phyloP scores from a whole-genome alignment of 2,888 invertebrate genomes.

The Muscina levida region DNA sequence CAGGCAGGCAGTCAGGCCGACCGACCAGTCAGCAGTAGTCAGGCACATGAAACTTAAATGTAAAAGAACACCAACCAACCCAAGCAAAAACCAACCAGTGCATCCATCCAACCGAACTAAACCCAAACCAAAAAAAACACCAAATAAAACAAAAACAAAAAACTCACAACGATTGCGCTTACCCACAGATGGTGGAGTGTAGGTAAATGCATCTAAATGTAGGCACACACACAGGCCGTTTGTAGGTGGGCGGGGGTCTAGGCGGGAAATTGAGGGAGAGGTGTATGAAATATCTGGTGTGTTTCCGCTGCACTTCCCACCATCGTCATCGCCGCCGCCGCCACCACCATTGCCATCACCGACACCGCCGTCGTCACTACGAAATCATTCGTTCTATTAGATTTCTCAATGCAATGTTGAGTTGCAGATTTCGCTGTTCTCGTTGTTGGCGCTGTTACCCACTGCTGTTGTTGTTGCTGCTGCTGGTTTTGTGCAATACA shows the following conservation, averaged over 20 bases:
- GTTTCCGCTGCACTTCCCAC: slow-evolving; percentile 64
- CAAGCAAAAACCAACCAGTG: slow-evolving; percentile 2
- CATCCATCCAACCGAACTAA: slow-evolving; percentile 52
- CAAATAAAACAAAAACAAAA: slow-evolving; percentile 32
- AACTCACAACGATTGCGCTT: slow-evolving; percentile 26
- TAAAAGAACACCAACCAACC: slow-evolving; percentile 57
- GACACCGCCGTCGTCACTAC: background rate
- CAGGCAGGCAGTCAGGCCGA: slow-evolving; percentile 41
- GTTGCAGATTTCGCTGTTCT: slow-evolving; percentile 45
- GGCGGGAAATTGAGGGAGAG: slow-evolving; percentile 38
- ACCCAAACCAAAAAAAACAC: slow-evolving; percentile 23
- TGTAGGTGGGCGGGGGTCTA: background rate
- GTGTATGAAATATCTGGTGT: slow-evolving; percentile 37
- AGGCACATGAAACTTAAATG: slow-evolving; percentile 36
- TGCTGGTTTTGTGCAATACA: slow-evolving; percentile 55
- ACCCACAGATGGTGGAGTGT: slow-evolving; percentile 14
- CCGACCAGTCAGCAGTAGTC: background rate
- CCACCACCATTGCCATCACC: background rate
- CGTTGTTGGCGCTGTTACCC: background rate
- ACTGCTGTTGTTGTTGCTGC: slow-evolving; percentile 27
- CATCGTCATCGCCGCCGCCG: slow-evolving; percentile 11
- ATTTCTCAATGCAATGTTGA: slow-evolving; percentile 53
- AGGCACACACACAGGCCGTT: too few species aligned
- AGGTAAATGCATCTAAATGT: slow-evolving; percentile 39
- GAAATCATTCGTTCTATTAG: slow-evolving; percentile 45